phyloP scores from a whole-genome alignment of 2,113 vertebrate species.

The Thinocorus orbignyianus region DNA sequence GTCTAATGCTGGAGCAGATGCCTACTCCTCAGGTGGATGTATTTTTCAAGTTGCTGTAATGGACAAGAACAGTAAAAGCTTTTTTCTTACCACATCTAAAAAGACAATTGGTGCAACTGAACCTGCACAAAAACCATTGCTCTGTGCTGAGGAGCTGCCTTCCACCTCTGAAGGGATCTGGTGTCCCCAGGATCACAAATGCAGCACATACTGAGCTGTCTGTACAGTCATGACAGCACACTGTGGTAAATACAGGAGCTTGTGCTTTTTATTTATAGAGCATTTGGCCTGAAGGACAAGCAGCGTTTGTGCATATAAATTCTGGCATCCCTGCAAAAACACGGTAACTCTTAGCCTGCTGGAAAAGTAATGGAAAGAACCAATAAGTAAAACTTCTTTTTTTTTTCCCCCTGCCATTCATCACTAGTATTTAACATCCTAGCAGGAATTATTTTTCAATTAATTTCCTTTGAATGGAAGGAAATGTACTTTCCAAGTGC shows the following conservation, averaged over 20 bases:
- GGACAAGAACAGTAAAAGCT: background rate
- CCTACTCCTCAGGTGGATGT: background rate
- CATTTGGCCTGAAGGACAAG: constrained; percentile 33
- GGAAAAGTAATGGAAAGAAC: background rate
- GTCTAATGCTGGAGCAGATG: background rate
- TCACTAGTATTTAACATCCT: background rate
- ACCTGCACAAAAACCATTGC: background rate
- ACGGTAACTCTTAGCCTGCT: background rate
- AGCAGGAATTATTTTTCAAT: background rate
- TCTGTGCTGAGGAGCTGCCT: background rate
- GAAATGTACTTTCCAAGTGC: background rate
- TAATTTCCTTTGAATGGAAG: background rate
- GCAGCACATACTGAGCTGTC: background rate
- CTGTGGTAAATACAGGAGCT: background rate
- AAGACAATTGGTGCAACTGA: background rate
- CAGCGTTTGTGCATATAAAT: constrained; percentile 10
- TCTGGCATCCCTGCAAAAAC: constrained; percentile 15
- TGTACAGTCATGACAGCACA: background rate
- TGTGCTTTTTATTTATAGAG: constrained; percentile 16
- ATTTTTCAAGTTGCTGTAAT: background rate
- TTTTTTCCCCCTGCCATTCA: background rate
- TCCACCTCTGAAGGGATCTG: background rate
- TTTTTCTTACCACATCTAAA: background rate
- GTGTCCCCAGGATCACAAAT: background rate
- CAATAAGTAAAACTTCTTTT: background rate